Base-by-base conservation (phyloP, 37 sponge, comb jelly and placozoan species). In the Ianthella basta region DNA sequence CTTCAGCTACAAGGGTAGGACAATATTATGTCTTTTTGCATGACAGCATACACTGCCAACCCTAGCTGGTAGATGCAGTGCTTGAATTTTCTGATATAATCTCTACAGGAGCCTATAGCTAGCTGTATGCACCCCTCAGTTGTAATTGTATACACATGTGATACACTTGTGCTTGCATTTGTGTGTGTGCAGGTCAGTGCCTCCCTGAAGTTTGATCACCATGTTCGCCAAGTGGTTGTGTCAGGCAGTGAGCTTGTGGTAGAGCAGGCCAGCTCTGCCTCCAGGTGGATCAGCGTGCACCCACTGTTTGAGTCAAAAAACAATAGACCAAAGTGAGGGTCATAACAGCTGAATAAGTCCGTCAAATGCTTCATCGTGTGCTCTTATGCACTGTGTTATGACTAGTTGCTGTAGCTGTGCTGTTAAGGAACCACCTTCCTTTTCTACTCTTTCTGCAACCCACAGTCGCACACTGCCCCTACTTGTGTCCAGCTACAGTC, bases 151-250 rank as follows among this genome's bases (percentile, higher is more conserved):
- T 44, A 44, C 50, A 44, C 8, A 44, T 44, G 50, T 44, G 50
- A 8, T 44, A 10, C 8, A 8, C 8, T 3, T 44, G 50, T 44
- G 50, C 50, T 44, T 44, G 50, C 50, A 44, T 8, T n/a, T n/a
- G 50, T 61, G 27, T 61, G 63, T 61, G 4, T 25, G n/a, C 35
- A 69, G 70, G 27, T 69, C 29, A 30, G 34, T 18, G 18, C 27
- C 34, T 69, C 33, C 32, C 70, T 75, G 78, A 75, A 75, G 44
- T 53, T 41, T 53, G 78, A 75, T 2, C 44, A 75, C 54, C 44
- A 32, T 23, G 78, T 75, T 1, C 37, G 25, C 53, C 78, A 75
- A 18, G 78, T 44, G 16, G n/a, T 41, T 18, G 54, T 75, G 39
- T 50, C 54, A 24, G 78, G 78, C 10, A 41, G 50, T 19, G 78